Base-by-base conservation (phyloP, 2,888 invertebrate species). In the Drosophila koepferae region DNA sequence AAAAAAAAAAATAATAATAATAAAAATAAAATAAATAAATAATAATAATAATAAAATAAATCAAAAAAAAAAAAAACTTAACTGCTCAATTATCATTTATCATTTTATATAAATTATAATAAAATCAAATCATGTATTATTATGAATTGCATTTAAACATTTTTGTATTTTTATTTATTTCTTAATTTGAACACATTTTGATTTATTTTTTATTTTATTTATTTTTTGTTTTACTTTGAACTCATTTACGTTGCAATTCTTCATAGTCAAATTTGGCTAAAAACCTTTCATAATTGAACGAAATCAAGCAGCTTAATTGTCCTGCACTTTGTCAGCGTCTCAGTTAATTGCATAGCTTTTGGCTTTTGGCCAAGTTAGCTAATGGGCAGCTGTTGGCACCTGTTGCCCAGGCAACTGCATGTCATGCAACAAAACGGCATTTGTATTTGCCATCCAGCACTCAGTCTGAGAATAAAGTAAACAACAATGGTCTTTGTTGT, bases 401-500 rank as follows among this genome's bases (percentile, higher is more conserved):
- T 82, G 51, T 2, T n/a, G 51, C 28, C 28, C 28, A 28, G 28
- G 70, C 83, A 82, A 75, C 76, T 77, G 55, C 70, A 60, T 74
- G 70, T 66, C 66, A 70, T 74, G 46, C 46, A 46, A 7, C 7
- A 3, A 23, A 46, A 7, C 7, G 14, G 46, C 46, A 46, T 23
- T 23, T 23, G 46, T 16, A 23, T 12, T 10, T 10, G 48, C 48
- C 34, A 20, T 14, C 34, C 10, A 10, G 16, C 55, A 34, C 2
- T 43, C 46, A 38, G 60, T 51, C 53, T 46, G 44, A 8, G 20
- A 36, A 46, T 43, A 58, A 20, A 31, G 18, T 31, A 56, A 63
- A 64, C 81, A 58, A 73, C 77, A 87, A 87, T 82, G 88, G 66
- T 40, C 70, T 71, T 41, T 41, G 40, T 84, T 80, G 73, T 77